phyloP scores from a whole-genome alignment of 2,797 vertebrate genomes.

The Cuniculus paca region DNA sequence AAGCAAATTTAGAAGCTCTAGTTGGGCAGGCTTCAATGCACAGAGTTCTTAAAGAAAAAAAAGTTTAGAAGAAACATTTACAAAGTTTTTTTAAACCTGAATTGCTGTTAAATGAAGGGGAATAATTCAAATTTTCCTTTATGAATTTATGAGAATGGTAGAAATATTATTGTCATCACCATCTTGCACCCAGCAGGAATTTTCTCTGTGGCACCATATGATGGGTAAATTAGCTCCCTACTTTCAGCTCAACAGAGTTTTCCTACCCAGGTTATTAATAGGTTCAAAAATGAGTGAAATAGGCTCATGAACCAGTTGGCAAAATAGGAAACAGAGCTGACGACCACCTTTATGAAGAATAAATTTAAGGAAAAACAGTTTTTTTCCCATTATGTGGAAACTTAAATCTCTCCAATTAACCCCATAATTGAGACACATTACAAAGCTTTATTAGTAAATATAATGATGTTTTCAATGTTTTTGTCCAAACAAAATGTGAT shows the following conservation, averaged over 20 bases:
- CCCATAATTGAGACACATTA: background rate
- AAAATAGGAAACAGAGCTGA: background rate
- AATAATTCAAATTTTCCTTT: background rate
- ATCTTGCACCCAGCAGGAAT: background rate
- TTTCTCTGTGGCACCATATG: background rate
- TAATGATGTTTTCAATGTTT: background rate
- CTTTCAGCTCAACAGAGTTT: background rate
- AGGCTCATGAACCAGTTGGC: background rate
- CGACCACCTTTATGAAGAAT: background rate
- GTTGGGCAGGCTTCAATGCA: background rate
- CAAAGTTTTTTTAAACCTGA: background rate
- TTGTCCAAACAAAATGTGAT: background rate
- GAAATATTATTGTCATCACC: background rate
- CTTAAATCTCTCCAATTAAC: background rate
- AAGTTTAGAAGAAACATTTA: background rate
- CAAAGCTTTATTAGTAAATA: background rate
- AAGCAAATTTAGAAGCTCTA: background rate
- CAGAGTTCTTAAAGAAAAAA: background rate
- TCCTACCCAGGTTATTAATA: background rate
- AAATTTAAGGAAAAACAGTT: background rate
- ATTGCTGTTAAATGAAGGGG: slow-evolving; percentile 5
- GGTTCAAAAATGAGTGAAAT: slow-evolving; percentile 24
- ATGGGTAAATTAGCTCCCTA: background rate
- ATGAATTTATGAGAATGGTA: background rate
- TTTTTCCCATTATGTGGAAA: background rate